A percentile compares a stretch with the other conserved stretches of the same genome.
Conservation (phyloP, 1,140 invertebrate species). For the Bombus cullumanus region DNA sequence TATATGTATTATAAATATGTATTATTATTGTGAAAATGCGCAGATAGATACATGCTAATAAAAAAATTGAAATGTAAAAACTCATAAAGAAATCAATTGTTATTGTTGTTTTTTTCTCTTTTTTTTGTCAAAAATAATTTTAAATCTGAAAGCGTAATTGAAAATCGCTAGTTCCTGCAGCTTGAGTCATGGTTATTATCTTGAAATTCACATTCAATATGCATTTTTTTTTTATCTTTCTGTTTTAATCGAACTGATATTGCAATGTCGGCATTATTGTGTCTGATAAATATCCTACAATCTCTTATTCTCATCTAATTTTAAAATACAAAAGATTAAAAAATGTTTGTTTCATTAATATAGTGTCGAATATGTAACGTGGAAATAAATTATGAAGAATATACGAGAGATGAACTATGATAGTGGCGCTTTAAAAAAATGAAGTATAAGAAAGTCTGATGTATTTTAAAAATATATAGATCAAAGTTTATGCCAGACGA, state of each 20-base stretch:
- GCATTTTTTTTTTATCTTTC: background rate
- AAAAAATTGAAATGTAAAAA: constrained; percentile 43
- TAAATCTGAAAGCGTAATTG: background rate
- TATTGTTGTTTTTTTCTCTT: constrained; percentile 32
- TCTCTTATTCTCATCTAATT: background rate
- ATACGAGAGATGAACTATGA: background rate
- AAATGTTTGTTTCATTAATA: background rate
- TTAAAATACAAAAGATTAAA: background rate
- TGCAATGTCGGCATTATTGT: background rate
- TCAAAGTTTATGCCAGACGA: constrained; percentile 31
- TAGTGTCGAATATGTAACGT: background rate
- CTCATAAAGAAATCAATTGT: constrained; percentile 8
- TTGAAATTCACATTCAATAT: background rate
- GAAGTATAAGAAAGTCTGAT: background rate
- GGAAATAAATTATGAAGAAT: constrained; percentile 13
- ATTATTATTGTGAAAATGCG: constrained; percentile 55
- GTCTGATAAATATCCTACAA: background rate
- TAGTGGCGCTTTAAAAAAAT: background rate
- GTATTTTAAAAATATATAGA: background rate
- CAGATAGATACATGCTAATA: constrained; percentile 47
- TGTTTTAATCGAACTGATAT: background rate
- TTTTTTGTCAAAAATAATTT: constrained; percentile 10
- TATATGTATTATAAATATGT: constrained; percentile 53
- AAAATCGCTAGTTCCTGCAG: background rate
- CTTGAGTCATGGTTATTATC: background rate